A percentile compares a stretch with the other conserved stretches of the same genome.
phyloP scores from a whole-genome alignment of 64 coral and sea anemone species.

The Actinia tenebrosa region DNA sequence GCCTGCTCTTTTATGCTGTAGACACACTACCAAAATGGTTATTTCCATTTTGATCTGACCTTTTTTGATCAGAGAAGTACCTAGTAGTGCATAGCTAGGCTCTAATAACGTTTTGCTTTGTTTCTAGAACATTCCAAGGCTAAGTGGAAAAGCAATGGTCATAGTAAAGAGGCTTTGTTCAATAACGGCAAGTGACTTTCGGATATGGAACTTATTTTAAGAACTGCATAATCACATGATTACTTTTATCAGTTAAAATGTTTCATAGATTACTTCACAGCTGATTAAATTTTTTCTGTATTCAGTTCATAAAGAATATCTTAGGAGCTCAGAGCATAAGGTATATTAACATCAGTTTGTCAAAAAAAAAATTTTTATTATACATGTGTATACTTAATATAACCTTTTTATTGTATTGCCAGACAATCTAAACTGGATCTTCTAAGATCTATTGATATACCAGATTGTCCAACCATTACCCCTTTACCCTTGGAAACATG shows the following conservation, averaged over 20 bases:
- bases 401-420: not conserved
- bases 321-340: not conserved
- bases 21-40: too few relatives aligned
- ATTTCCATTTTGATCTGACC: too few relatives aligned
- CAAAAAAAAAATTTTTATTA: too few relatives aligned
- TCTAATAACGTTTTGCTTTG: not conserved
- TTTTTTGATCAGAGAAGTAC: too few relatives aligned
- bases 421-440: slow-evolving; percentile 55
- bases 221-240: too few relatives aligned
- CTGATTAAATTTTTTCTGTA: not conserved
- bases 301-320: not conserved
- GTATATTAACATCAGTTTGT: not conserved
- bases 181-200: slow-evolving; percentile 24
- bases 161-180: slow-evolving; percentile 17
- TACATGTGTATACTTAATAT: not conserved
- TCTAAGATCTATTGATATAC: slow-evolving; percentile 37
- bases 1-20: too few relatives aligned
- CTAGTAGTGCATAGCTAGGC: too few relatives aligned
- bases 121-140: slow-evolving; percentile 26
- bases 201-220: not conserved
- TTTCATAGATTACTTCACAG: not conserved
- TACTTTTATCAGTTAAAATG: too few relatives aligned
- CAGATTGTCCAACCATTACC: slow-evolving; percentile 59
- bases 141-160: slow-evolving; percentile 29
- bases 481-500: slow-evolving; percentile 41